A percentile compares a stretch with the other conserved stretches of the same genome.
Evolutionary conservation across 1,140 invertebrate species (phyloP).

Genomic region (Uloborus diversus): DNA sequence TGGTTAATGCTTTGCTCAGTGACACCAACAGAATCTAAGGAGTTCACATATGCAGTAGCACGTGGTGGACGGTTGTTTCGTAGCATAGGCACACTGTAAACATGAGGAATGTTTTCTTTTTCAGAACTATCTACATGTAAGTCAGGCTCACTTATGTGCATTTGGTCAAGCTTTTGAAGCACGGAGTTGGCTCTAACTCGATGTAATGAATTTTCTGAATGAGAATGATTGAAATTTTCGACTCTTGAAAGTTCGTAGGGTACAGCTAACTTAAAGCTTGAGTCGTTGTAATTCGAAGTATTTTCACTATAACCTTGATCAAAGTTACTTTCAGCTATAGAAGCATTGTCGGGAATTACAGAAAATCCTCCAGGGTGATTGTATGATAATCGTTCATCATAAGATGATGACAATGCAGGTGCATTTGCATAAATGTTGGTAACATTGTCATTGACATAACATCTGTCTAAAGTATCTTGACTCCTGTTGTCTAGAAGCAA

Average conservation of each 20-base stretch:
- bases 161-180: conserved; percentile 4
- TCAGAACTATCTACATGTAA: conserved; percentile 18
- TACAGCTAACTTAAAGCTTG: background rate
- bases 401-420: conserved; percentile 25
- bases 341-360: background rate
- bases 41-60: background rate
- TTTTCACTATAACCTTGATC: background rate
- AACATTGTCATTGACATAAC: background rate
- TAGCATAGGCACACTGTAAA: conserved; percentile 24
- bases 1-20: conserved; percentile 27
- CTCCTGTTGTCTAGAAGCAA: conserved; percentile 9
- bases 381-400: conserved; percentile 32
- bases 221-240: conserved; percentile 10
- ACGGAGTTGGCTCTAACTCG: conserved; percentile 3
- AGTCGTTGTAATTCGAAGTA: too few relatives aligned
- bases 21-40: background rate
- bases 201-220: conserved; percentile 46
- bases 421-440: conserved; percentile 3
- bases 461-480: conserved; percentile 3
- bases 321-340: conserved; percentile 14
- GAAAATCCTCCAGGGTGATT: background rate
- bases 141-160: conserved; percentile 38
- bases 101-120: background rate
- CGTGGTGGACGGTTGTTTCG: conserved; percentile 3
- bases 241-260: background rate